Conservation (phyloP, 1,140 invertebrate species). For the Heliothis subflexa region DNA sequence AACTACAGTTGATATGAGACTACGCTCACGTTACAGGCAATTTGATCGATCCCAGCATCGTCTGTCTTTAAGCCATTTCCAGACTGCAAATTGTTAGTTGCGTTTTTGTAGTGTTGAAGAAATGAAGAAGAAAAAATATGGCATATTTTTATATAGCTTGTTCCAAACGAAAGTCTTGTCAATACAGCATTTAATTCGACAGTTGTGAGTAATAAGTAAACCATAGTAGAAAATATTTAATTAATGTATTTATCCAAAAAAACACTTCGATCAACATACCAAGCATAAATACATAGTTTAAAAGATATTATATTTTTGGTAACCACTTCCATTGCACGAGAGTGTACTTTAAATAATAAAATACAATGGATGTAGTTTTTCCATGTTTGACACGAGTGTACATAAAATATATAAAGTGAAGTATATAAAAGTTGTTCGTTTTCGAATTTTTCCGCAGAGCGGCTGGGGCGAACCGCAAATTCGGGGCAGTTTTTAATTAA, state of each 20-base stretch:
- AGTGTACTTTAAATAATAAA: too few species aligned
- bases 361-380: neutral
- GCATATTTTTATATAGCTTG: too few species aligned
- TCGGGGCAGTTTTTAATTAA: conserved; percentile 31
- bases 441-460: neutral
- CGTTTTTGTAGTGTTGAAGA: neutral
- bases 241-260: too few species aligned
- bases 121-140: too few species aligned
- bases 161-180: too few species aligned
- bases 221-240: too few species aligned
- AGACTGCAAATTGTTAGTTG: neutral
- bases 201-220: too few species aligned
- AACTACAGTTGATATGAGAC: neutral
- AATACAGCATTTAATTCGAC: too few species aligned
- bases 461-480: neutral
- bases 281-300: too few species aligned
- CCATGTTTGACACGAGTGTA: neutral
- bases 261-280: too few species aligned
- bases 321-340: too few species aligned
- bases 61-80: conserved; percentile 9
- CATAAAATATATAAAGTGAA: neutral
- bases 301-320: too few species aligned
- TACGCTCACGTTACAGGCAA: conserved; percentile 35
- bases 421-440: neutral
- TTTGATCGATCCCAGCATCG: conserved; percentile 43